These are phyloP conservation scores for Tychaedon coryphoeus DNA, from an alignment of 2,113 vertebrate species.

Conservation along the genomic window DNA sequence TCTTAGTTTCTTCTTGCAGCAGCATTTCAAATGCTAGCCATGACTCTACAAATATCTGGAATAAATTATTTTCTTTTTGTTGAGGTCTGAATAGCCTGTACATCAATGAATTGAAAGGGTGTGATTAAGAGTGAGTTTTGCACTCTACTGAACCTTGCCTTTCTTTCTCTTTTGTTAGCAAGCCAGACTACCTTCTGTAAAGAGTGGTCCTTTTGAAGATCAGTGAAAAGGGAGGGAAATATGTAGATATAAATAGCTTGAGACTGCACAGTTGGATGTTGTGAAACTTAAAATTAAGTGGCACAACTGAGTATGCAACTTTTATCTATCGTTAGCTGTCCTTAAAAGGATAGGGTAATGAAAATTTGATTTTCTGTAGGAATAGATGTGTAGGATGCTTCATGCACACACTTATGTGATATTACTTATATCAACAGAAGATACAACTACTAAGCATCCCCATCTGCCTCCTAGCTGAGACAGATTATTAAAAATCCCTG, in stretches of 20 bases:
- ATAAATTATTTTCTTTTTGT: background rate
- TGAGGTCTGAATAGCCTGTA: background rate
- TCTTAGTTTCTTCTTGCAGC: background rate
- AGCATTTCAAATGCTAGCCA: background rate
- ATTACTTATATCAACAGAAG: background rate
- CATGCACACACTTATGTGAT: rapidly evolving
- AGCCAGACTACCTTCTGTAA: background rate
- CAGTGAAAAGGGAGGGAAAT: background rate
- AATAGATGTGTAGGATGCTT: background rate
- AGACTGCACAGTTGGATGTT: background rate
- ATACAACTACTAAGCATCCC: background rate
- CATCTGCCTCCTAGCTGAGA: background rate
- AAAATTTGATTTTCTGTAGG: background rate
- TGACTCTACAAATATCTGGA: background rate
- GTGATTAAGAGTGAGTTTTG: background rate
- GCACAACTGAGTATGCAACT: background rate
- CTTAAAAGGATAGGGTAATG: background rate
- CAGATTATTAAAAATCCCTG: background rate
- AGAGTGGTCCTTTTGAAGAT: background rate
- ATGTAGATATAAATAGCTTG: background rate
- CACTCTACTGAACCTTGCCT: background rate
- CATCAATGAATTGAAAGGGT: background rate
- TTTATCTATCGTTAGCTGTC: background rate
- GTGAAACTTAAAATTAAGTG: background rate
- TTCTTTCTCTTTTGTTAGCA: background rate